Conservation (phyloP, 2,797 vertebrate genomes). For the Heterohyrax brucei region DNA sequence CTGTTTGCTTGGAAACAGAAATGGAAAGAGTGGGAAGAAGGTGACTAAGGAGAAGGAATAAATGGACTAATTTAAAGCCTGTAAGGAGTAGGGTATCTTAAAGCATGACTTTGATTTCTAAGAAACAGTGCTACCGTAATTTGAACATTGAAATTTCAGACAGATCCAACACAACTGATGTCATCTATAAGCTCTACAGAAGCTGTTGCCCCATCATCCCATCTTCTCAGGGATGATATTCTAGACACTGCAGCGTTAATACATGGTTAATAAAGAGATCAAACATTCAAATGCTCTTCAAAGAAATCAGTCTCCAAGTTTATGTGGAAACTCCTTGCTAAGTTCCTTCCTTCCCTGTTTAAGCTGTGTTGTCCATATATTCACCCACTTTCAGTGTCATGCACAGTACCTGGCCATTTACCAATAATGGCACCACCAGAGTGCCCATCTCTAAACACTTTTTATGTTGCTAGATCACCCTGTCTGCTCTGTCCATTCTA, state of each 20-base stretch:
- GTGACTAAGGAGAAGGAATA: not conserved
- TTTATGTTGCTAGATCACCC: not conserved
- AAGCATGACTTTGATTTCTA: not conserved
- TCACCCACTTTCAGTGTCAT: not conserved
- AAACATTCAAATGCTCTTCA: not conserved
- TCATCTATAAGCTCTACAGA: not conserved
- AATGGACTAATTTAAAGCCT: constrained; percentile 21
- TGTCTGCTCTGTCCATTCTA: not conserved
- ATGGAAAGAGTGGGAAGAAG: not conserved
- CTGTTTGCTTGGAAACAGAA: not conserved
- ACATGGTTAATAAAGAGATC: not conserved
- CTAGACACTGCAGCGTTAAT: not conserved
- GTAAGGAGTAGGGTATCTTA: not conserved
- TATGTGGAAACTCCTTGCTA: not conserved
- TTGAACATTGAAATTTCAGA: not conserved
- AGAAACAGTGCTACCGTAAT: constrained; percentile 9
- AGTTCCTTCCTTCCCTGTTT: not conserved
- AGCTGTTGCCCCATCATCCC: not conserved
- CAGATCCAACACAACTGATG: not conserved
- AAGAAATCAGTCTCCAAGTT: constrained; percentile 32
- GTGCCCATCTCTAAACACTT: not conserved
- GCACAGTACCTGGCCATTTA: not conserved
- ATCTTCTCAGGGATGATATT: constrained; percentile 48
- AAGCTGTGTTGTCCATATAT: not conserved
- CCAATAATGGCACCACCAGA: not conserved